Base-by-base conservation (phyloP, 2,797 vertebrate species). In the Hoplostethus mediterraneus region DNA sequence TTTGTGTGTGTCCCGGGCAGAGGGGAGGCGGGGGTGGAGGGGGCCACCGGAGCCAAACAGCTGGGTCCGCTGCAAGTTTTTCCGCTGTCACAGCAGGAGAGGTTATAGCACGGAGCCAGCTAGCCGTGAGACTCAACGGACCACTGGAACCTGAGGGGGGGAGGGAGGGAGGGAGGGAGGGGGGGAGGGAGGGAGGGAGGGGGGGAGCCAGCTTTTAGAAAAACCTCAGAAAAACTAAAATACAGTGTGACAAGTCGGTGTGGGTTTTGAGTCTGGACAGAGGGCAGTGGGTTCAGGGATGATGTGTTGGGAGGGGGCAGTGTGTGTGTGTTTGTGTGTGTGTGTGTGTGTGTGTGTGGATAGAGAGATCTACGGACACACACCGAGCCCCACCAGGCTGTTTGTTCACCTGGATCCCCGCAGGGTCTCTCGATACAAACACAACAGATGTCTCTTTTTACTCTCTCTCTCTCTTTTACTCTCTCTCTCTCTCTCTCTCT, bases 381-480 rank as follows among this genome's bases (percentile, higher is more conserved):
- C 17, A 1, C 40, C 63, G 51, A 13, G 59, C 55, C 6, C 40
- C 17, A 1, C 40, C 63, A 53, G 16, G 59, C 55, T 86, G 49
- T 84, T 85, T 77, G 78, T 84, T 84, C 68, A 64, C 67, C 77
- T 53, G 40, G 44, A 33, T 58, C 71, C 65, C 67, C 14, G n/a
- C n/a, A 40, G 63, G 9, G 75, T 56, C 57, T 67, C 53, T 49
- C 44, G 16, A 78, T 55, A 45, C 51, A 71, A 47, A 79, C 51
- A 25, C 40, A 13, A 21, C 69, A 53, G 48, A 71, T 17, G 51
- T 69, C 30, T 28, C 1, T 10, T 14, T 33, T 14, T 9, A 4
- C 53, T 16, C 16, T 40, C 4, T n/a, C 3, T 45, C 60, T 28
- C 36, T 25, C 36, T n/a, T 1, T n/a, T 17, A 65, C 68, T 73